Base-by-base conservation (phyloP, 2,113 vertebrate species). In the Dendrocopos noguchii region DNA sequence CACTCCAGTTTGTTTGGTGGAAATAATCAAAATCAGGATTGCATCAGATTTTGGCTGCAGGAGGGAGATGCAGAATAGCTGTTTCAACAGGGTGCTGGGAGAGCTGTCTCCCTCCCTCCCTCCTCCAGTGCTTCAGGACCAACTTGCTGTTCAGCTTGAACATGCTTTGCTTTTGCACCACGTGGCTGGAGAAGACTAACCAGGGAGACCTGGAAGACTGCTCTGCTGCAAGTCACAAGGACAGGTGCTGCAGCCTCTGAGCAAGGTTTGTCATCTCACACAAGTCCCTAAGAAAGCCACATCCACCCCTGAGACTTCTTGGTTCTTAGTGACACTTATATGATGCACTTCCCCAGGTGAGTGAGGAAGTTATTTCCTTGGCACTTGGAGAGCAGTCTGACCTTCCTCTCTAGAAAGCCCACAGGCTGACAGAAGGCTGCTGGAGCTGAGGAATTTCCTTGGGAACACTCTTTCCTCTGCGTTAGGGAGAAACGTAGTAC, bases 41-140 rank as follows among this genome's bases (percentile, higher is more conserved):
- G 85, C 93, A 91, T 93, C 94, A 94, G 87, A 79, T 63, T 80
- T 79, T 96, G 93, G 94, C 85, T 91, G 68, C 36, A 21, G 68
- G 29, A 85, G 19, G 57, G n/a, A 72, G 53, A 75, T 34, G 2
- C 2, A 10, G 76, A 80, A 44, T 21, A 16, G 82, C 39, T 80
- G n/a, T 57, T 82, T 79, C 52, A 28, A 6, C n/a, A 80, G 34
- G 34, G 42, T 2, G 6, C 63, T 70, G 44, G 65, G 29, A 86
- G 19, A 68, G 29, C 50, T 16, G 4, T 29, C 36, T 87, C 60
- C 61, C 28, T 66, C 60, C 61, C 28, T 66, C 6, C 25, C 31
- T 59, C 52, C 52, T 56, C 10, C 87, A 80, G 14, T 1, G 15
- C n/a, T 71, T 16, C 33, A 14, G 12, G 22, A 29, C 21, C 66